Evolutionary conservation across 2,113 vertebrate genomes (phyloP).

Genomic region (Spea bombifrons): DNA sequence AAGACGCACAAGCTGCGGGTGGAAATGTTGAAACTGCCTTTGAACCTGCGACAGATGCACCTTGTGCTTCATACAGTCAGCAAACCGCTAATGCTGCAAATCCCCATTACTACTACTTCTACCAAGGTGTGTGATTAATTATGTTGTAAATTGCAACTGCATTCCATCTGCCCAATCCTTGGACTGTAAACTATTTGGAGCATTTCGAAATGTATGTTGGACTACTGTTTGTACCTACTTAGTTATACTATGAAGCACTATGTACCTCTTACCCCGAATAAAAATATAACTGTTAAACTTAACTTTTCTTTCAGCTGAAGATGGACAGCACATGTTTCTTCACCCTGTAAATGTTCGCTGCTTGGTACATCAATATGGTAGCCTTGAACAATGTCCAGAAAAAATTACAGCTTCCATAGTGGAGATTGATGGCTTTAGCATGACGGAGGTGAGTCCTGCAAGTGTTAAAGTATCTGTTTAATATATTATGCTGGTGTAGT

Average conservation of each 20-base stretch:
- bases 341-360: conserved; percentile 95
- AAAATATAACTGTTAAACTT: background rate
- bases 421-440: conserved; percentile 89
- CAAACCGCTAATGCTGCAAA: conserved; percentile 51
- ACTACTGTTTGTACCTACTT: too few species aligned
- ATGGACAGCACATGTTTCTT: conserved; percentile 97
- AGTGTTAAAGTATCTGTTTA: background rate
- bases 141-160: conserved; percentile 34
- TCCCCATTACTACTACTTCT: conserved; percentile 94
- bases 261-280: too few species aligned
- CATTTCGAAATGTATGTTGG: too few species aligned
- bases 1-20: conserved; percentile 53
- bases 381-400: conserved; percentile 89
- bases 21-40: conserved; percentile 53
- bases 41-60: conserved; percentile 51
- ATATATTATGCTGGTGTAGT: background rate
- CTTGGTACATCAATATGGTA: conserved; percentile 87
- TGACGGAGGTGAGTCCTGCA: conserved; percentile 80
- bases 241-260: too few species aligned
- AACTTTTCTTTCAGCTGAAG: conserved; percentile 74
- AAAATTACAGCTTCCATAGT: conserved; percentile 88
- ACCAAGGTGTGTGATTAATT: conserved; percentile 78
- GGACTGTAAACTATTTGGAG: background rate
- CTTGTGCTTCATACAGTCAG: conserved; percentile 55
- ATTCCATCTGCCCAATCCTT: background rate